phyloP scores from a whole-genome alignment of 2,113 vertebrate genomes.

The Alethe castanea region DNA sequence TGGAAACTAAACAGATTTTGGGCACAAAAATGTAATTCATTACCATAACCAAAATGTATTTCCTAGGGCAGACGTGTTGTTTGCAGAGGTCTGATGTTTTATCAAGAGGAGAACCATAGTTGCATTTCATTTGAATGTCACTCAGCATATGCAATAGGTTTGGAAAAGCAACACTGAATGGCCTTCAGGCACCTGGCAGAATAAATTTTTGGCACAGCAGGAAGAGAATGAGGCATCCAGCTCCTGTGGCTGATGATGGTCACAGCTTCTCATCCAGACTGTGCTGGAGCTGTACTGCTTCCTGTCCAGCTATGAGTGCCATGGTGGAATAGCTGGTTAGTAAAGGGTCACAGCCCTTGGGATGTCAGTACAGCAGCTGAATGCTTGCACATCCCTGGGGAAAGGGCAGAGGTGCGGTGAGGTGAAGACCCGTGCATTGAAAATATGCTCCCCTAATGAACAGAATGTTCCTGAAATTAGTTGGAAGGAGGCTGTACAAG shows the following conservation, averaged over 20 bases:
- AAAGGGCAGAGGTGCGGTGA: background rate
- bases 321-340: background rate
- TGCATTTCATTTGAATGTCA: background rate
- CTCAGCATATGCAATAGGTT: background rate
- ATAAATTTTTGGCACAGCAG: background rate
- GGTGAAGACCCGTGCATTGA: background rate
- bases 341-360: background rate
- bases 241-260: background rate
- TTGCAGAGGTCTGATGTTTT: background rate
- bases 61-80: background rate
- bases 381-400: background rate
- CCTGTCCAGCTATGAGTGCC: background rate
- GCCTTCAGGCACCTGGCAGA: background rate
- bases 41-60: background rate
- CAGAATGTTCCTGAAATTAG: background rate
- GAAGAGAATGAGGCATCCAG: background rate
- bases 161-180: background rate
- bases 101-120: background rate
- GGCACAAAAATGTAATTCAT: background rate
- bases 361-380: background rate
- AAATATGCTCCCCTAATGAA: background rate
- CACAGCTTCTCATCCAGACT: background rate
- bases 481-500: background rate
- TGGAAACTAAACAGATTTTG: background rate
- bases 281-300: background rate